Evolutionary conservation across 1,140 invertebrate genomes (phyloP).

Genomic region (Lethrus apterus): DNA sequence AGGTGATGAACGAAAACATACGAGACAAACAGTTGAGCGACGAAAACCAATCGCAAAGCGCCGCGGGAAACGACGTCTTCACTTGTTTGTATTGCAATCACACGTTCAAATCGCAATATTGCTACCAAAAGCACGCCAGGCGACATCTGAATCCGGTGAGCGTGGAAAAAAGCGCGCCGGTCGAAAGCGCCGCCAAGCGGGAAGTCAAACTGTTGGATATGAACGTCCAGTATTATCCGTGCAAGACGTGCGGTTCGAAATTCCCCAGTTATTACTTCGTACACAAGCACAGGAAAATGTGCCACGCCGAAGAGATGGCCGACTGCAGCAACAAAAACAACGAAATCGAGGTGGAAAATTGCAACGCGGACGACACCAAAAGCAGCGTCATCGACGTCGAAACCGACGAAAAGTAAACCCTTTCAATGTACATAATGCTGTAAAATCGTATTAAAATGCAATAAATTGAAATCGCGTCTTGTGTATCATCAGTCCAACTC

Average conservation of each 20-base stretch:
- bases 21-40: constrained; percentile 37
- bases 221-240: constrained; percentile 86
- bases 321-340: constrained; percentile 35
- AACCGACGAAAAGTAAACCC: constrained; percentile 17
- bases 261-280: constrained; percentile 92
- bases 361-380: background rate
- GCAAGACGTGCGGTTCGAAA: constrained; percentile 84
- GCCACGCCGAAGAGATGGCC: constrained; percentile 59
- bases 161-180: constrained; percentile 32
- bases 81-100: constrained; percentile 71
- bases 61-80: constrained; percentile 45
- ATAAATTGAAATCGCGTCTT: no score
- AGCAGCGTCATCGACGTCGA: constrained; percentile 33
- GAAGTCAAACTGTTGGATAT: constrained; percentile 62
- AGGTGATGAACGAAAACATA: constrained; percentile 43
- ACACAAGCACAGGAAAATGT: constrained; percentile 81
- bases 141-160: constrained; percentile 54
- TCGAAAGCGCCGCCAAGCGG: constrained; percentile 31
- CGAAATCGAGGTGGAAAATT: constrained; percentile 29
- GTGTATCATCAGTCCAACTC: no score
- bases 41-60: constrained; percentile 31
- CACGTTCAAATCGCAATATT: constrained; percentile 75
- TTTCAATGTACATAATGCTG: no score
- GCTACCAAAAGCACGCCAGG: constrained; percentile 71
- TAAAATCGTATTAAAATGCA: no score